Percentiles rank a stretch among this genome's conserved stretches.
Conservation (phyloP, 2,888 invertebrate species). For the Pristionchus exspectatus region DNA sequence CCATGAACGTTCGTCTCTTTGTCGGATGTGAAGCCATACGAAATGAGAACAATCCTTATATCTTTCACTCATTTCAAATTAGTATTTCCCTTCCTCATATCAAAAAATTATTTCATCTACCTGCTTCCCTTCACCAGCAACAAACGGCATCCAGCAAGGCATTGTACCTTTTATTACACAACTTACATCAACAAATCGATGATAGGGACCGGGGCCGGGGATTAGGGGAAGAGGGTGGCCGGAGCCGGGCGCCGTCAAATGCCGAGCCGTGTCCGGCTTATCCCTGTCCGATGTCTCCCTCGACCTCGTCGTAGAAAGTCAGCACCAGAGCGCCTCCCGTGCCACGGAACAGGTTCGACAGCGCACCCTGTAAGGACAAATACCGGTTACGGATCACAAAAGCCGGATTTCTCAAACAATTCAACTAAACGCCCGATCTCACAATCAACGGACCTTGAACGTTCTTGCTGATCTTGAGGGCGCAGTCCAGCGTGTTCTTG, state of each 20-base stretch:
- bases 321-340: slow-evolving; percentile 95
- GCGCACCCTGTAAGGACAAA: slow-evolving; percentile 63
- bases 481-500: slow-evolving; percentile 93
- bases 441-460: slow-evolving; percentile 53
- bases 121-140: background rate
- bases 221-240: background rate
- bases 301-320: slow-evolving; percentile 90
- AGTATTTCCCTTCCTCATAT: too few relatives aligned
- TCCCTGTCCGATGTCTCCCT: background rate
- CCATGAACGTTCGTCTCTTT: too few relatives aligned
- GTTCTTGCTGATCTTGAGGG: slow-evolving; percentile 88
- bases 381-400: background rate
- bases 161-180: slow-evolving; percentile 32
- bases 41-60: too few relatives aligned
- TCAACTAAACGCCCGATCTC: too few relatives aligned
- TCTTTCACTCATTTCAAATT: too few relatives aligned
- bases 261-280: background rate
- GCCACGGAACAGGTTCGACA: slow-evolving; percentile 82
- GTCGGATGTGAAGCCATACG: too few relatives aligned
- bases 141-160: background rate
- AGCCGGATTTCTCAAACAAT: too few relatives aligned
- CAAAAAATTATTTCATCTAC: too few relatives aligned
- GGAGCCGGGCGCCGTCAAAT: slow-evolving; percentile 39
- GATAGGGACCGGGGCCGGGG: slow-evolving; percentile 25
- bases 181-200: background rate